Evolutionary conservation across 1,140 invertebrate genomes (phyloP), one percentile per base, ranked within the genome.

Genomic region (Lordiphosa mommai): DNA sequence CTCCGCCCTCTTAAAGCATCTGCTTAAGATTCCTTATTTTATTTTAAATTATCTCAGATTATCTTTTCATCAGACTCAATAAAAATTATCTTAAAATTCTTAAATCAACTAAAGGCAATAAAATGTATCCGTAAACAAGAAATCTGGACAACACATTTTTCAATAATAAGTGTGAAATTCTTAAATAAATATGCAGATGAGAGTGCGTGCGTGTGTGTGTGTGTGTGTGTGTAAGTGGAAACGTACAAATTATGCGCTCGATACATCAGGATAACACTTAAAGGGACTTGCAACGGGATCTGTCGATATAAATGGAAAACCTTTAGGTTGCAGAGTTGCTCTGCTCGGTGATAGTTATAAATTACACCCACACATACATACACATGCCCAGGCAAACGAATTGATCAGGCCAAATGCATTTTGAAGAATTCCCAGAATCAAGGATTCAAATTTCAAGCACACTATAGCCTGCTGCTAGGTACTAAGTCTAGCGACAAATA

Each of bases 381-480:
- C 53, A 44, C 36, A 49, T 30, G 55, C 34, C 34, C 43, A 33
- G 30, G 49, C 37, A 49, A 38, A 29, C 46, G 37, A 40, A 53
- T 66, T 47, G 68, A 76, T 53, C 67, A 55, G 50, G 57, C 52
- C 30, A 68, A 67, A 80, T 73, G 48, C 40, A 50, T 70, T 68
- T 41, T 60, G 37, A 44, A 55, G 51, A 58, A 64, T 82, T 84
- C 77, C 64, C 37, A 72, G 77, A 84, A 84, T 84, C 72, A 84
- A 84, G 77, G 77, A 84, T 84, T 85, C 77, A 79, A 84, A 85
- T 82, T 82, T 84, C 77, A 84, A 56, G 68, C 64, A 67, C 52
- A 16, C 20, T 29, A n/a, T n/a, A 14, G 55, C 73, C 53, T 69
- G 69, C 43, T 49, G 47, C 43, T 70, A 59, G 65, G 61, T 60